A percentile compares a stretch with the other conserved stretches of the same genome.
phyloP scores from a whole-genome alignment of 1,140 invertebrate species.

The Temnothorax curvispinosus region DNA sequence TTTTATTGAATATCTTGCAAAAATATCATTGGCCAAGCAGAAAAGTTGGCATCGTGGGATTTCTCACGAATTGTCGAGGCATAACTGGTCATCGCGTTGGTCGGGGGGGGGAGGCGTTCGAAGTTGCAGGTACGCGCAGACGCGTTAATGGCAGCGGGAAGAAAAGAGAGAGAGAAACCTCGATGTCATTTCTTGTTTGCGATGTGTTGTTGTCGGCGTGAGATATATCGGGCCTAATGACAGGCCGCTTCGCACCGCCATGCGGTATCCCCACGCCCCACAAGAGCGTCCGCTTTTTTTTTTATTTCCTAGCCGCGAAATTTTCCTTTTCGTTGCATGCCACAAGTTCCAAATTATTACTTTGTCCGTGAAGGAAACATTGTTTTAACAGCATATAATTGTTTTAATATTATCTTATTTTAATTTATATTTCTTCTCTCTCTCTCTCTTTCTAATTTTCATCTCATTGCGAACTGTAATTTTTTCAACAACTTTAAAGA shows the following conservation, averaged over 20 bases:
- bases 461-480: neutral
- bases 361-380: neutral
- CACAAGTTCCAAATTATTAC: neutral
- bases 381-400: neutral
- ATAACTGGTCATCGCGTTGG: slow-evolving; percentile 61
- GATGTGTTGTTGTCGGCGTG: slow-evolving; percentile 70
- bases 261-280: slow-evolving; percentile 55
- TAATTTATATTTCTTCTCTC: neutral
- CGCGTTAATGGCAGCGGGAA: slow-evolving; percentile 75
- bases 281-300: neutral
- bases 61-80: slow-evolving; percentile 69
- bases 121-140: slow-evolving; percentile 72
- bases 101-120: slow-evolving; percentile 56
- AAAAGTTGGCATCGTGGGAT: slow-evolving; percentile 62
- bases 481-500: neutral
- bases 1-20: neutral
- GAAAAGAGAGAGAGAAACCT: slow-evolving; percentile 41
- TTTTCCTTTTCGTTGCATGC: slow-evolving; percentile 42
- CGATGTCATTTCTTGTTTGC: slow-evolving; percentile 77
- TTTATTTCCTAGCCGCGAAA: slow-evolving; percentile 38
- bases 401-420: slow-evolving; percentile 1
- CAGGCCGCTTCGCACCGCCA: slow-evolving; percentile 64
- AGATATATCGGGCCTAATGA: slow-evolving; percentile 78
- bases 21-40: neutral
- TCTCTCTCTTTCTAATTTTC: too few species aligned